Base-by-base conservation (phyloP, 64 coral and sea anemone species). In the Pocillopora verrucosa region DNA sequence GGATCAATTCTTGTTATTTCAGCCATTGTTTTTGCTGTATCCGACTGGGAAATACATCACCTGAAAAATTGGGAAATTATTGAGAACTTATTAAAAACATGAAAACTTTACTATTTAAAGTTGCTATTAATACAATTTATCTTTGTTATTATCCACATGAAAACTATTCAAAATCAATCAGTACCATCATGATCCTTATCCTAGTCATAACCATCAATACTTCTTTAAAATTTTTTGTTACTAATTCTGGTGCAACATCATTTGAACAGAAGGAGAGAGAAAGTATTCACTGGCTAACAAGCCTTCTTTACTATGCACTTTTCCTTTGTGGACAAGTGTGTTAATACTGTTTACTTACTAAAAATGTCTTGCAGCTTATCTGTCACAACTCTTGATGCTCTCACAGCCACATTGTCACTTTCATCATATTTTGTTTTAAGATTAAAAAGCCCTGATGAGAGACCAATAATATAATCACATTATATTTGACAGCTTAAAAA, bases 351-450 rank as follows among this genome's bases (percentile, higher is more conserved):
- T 90, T 11, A 95, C 96, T 98, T 93, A 99, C 97, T 92, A 79
- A 99, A 99, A 56, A 99, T 87, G 77, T 99, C 97, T 24, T 86
- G 80, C 64, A 99, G 80, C 80, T 95, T 99, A 70, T 99, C 97
- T 76, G 97, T 99, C 30, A 99, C 91, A 9, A 92, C 93, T 89
- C 97, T 84, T 26, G 97, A 89, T 19, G 97, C 97, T 90, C 93
- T 76, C 41, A 99, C 87, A 86, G 95, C 76, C 24, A 99, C 74
- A 84, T 99, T 95, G 76, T 99, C 97, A 89, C 97, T 99, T 93
- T 99, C 97, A 89, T 99, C 97, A 89, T 99, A 99, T 80, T 99
- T 99, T 89, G 95, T 95, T 89, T 99, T 99, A 11, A 99, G 85
- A 36, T 84, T 90, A 65, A 99, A 99, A 1, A 99, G 89, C 73